Base-by-base conservation (phyloP, 2,888 invertebrate genomes). In the Caenorhabditis becei region DNA sequence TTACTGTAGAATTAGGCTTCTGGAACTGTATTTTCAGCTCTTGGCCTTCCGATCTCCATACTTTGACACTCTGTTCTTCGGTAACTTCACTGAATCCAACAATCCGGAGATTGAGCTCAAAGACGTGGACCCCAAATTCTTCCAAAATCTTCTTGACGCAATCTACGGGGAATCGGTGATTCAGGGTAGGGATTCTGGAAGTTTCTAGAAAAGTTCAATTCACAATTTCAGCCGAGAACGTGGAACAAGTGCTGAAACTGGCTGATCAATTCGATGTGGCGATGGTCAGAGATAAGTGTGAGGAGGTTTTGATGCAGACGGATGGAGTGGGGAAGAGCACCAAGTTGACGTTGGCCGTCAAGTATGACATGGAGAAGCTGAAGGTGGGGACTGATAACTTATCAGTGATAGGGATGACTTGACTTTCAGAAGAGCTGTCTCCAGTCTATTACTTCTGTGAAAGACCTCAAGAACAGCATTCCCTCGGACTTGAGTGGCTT, bases 171-270 rank as follows among this genome's bases (percentile, higher is more conserved):
- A 8, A 8, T 35, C 7, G 7, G 5, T 10, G 35, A 35, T 35
- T 35, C 35, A 5, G 10, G 35, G 35, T 35, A 35, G 4, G n/a
- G n/a, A n/a, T 32, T 32, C 32, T 10, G 5, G 32, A 32, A 32
- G 32, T 32, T 32, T 32, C 32, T 10, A n/a, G n/a, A n/a, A n/a
- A n/a, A n/a, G n/a, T n/a, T n/a, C 32, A 32, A 32, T 10, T 10
- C 4, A 32, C 4, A 7, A 32, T 32, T 32, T 32, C 32, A 32
- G 32, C 5, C 10, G 32, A 32, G 5, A 37, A 20, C 10, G 51
- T 53, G 8, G 51, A 37, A 16, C 16, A 18, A 26, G 8, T 65
- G 16, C 54, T 65, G 26, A 23, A 65, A n/a, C 1, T 65, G n/a
- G 65, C 65, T 5, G 53, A 65, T 10, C 51, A 11, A 16, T 26